Evolutionary conservation across 1,140 invertebrate genomes (phyloP).

Genomic region (Ruditapes philippinarum): DNA sequence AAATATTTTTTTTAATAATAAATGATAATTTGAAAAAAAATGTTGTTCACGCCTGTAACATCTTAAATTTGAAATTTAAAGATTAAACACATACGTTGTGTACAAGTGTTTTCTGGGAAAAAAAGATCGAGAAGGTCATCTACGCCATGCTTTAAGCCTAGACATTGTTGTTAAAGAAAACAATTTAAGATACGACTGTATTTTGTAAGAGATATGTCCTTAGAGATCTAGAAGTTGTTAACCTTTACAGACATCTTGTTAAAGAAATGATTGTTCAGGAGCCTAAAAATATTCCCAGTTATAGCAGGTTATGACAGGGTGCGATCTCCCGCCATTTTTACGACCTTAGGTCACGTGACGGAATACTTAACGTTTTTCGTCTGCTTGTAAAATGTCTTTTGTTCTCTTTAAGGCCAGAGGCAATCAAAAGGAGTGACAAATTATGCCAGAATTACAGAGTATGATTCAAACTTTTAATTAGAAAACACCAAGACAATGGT

Average conservation of each 20-base stretch:
- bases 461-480: conserved; percentile 68
- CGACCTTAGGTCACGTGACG: conserved; percentile 42
- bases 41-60: no score
- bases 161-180: no score
- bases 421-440: conserved; percentile 56
- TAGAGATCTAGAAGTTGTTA: not conserved
- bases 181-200: no score
- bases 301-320: conserved; percentile 27
- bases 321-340: conserved; percentile 55
- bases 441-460: conserved; percentile 47
- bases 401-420: conserved; percentile 7
- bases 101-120: no score
- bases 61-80: no score
- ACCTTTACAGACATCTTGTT: conserved; percentile 3
- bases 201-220: no score
- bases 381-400: conserved; percentile 30
- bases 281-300: not conserved
- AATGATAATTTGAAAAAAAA: no score
- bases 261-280: conserved; percentile 21
- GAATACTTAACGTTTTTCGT: conserved; percentile 1
- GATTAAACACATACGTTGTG: no score
- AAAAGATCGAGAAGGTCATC: no score
- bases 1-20: no score
- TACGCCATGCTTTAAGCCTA: no score
- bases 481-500: conserved; percentile 30